These are phyloP conservation scores for Tillus elongatus DNA, from an alignment of 2,888 invertebrate species.

Conservation along the genomic window DNA sequence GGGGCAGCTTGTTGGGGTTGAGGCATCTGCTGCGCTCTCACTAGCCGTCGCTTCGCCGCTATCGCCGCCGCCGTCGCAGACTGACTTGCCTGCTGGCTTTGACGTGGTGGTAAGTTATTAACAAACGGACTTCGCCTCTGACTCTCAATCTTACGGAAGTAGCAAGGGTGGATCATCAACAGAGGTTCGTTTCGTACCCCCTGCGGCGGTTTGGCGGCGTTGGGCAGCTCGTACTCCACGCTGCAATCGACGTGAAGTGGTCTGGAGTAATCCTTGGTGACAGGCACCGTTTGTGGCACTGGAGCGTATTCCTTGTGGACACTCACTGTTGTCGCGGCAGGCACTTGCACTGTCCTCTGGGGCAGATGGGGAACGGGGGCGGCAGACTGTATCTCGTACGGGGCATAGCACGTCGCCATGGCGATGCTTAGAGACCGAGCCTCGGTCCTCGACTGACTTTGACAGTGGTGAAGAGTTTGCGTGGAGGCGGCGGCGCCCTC, in stretches of 20 bases:
- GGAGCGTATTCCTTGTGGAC: too few relatives aligned
- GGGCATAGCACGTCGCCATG: conserved; percentile 40
- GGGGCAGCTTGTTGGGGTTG: conserved; percentile 38
- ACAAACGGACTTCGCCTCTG: conserved; percentile 74
- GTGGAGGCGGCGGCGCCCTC: too few relatives aligned
- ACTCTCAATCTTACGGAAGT: conserved; percentile 79
- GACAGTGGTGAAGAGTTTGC: too few relatives aligned
- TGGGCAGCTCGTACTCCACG: conserved; percentile 84
- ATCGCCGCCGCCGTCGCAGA: conserved; percentile 26
- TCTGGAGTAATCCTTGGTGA: conserved; percentile 73
- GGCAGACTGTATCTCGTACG: too few relatives aligned
- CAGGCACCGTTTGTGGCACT: conserved; percentile 27
- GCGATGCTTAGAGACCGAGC: conserved; percentile 30
- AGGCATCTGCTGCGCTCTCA: conserved; percentile 29
- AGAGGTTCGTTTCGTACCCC: conserved; percentile 74
- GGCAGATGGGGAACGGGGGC: conserved; percentile 31
- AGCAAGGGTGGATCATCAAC: conserved; percentile 84
- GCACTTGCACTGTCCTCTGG: conserved; percentile 19
- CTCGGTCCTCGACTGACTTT: conserved; percentile 37
- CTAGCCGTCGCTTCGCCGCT: conserved; percentile 23
- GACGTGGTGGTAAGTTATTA: conserved; percentile 61
- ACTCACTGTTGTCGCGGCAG: conserved; percentile 39
- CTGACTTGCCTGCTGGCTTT: conserved; percentile 17
- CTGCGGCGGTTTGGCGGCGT: conserved; percentile 79
- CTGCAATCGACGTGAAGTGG: conserved; percentile 85